Evolutionary conservation across 2,888 invertebrate genomes (phyloP).

Genomic region (Leucania comma): DNA sequence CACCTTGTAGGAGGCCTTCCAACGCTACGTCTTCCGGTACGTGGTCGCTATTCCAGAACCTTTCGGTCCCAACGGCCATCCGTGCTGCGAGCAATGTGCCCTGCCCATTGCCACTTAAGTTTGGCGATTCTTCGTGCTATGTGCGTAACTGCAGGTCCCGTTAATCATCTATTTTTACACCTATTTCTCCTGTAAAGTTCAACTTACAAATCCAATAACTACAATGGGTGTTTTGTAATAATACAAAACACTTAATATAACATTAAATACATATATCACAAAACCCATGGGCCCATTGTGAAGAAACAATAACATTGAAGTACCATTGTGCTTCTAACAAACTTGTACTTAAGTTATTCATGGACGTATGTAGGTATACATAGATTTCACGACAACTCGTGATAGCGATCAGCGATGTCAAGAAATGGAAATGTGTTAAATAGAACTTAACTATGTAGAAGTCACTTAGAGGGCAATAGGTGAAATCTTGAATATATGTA

Average conservation of each 20-base stretch:
- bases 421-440: conserved; percentile 41
- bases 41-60: no score
- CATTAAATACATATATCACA: conserved; percentile 21
- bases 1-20: no score
- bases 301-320: conserved; percentile 75
- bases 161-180: not conserved
- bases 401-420: conserved; percentile 28
- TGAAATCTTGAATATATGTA: conserved; percentile 1
- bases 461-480: conserved; percentile 1
- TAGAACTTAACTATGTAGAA: conserved; percentile 4
- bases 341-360: conserved; percentile 30
- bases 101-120: no score
- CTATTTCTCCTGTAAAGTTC: not conserved
- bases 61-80: no score
- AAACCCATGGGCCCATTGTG: conserved; percentile 67
- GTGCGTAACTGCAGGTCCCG: no score
- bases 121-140: no score
- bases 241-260: conserved; percentile 9
- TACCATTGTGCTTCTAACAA: conserved; percentile 68
- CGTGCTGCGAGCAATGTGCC: no score
- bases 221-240: conserved; percentile 43
- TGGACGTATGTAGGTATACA: conserved; percentile 13
- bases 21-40: no score
- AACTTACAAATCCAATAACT: conserved; percentile 8
- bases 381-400: conserved; percentile 40